Evolutionary conservation across 37 sponge, comb jelly and placozoan genomes (phyloP).

Genomic region (Halichondria panicea): DNA sequence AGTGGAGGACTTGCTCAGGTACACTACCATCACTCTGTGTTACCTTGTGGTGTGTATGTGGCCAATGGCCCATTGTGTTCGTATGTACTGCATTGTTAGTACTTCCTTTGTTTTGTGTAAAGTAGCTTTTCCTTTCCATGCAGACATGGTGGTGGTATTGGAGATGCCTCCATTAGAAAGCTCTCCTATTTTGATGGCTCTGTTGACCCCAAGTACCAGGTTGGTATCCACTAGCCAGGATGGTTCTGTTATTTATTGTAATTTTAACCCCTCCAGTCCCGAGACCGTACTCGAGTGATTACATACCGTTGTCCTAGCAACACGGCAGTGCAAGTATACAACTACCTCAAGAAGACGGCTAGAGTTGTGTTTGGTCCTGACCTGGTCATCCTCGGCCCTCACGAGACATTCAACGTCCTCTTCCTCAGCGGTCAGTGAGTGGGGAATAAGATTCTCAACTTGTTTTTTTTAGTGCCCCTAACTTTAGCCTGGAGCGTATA

Average conservation of each 20-base stretch:
- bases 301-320: conserved; percentile 90
- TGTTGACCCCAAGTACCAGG: conserved; percentile 58
- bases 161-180: conserved; percentile 75
- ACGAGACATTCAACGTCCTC: conserved; percentile 94
- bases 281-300: conserved; percentile 80
- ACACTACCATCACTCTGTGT: background rate
- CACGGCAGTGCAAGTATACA: conserved; percentile 91
- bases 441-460: no score
- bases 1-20: conserved; percentile 85
- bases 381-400: conserved; percentile 85
- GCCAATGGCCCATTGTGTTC: background rate
- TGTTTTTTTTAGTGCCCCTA: no score
- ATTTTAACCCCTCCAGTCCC: conserved; percentile 9
- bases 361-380: conserved; percentile 95
- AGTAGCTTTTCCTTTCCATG: background rate
- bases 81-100: background rate
- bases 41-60: background rate
- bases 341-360: conserved; percentile 84
- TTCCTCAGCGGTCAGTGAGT: conserved; percentile 82
- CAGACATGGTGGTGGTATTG: conserved; percentile 82
- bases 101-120: background rate
- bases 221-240: background rate
- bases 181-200: conserved; percentile 84
- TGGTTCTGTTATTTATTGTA: background rate
- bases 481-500: no score